Base-by-base conservation (phyloP, 2,888 invertebrate genomes). In the Mythimna impura region DNA sequence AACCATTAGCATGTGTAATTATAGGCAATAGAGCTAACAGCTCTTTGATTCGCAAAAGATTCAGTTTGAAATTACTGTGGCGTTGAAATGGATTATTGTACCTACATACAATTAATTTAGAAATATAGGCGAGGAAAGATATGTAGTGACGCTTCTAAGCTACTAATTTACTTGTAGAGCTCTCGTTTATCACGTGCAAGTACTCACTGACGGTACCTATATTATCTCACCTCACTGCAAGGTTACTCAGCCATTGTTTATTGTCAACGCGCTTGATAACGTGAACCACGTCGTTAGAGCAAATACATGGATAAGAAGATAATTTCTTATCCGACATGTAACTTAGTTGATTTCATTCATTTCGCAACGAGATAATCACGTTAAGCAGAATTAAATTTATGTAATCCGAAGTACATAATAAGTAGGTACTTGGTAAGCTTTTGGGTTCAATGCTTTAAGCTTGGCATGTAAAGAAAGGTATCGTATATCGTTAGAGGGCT, bases 241-340 rank as follows among this genome's bases (percentile, higher is more conserved):
- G 94, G 94, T 91, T 92, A 91, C 88, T 88, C 86, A 86, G 82
- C 92, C 91, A 94, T 94, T 94, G 94, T 94, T 92, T 92, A 93
- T 94, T 93, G 92, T 92, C 89, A 88, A 87, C 88, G 83, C 80
- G 78, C 88, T 89, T 90, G 92, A 93, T 93, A 91, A 92, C 86
- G 89, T 89, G 89, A 89, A 82, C 88, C 86, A 82, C 71, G 80
- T 79, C 79, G 78, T 78, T 82, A 77, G 61, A 65, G 74, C 73
- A 77, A 68, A 78, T 81, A 76, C 77, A 63, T 71, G 73, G 73
- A 70, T 73, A 68, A 73, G 66, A 55, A 74, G 36, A 73, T 80
- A 75, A 74, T 81, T 78, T 77, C 75, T 84, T 73, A 80, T 78
- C 66, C 74, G 62, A 60, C 67, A 57, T 62, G 58, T 47, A 65